Conservation (phyloP, 2,888 invertebrate genomes). For the Lathronympha strigana region DNA sequence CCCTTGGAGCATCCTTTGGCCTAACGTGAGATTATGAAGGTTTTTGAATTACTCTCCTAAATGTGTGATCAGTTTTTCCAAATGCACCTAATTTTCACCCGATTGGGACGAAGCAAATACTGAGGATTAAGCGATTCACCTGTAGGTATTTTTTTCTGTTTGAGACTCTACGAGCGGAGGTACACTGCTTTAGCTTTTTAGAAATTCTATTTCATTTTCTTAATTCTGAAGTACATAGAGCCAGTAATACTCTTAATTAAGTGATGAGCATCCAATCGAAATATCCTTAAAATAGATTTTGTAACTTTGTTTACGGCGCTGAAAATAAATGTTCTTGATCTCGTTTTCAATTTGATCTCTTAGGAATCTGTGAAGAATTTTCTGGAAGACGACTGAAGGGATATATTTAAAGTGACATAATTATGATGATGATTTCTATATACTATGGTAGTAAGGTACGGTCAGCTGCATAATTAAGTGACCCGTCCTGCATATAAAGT, state of each 20-base stretch:
- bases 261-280: neutral
- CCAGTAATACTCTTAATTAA: constrained; percentile 11
- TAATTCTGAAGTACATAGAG: constrained; percentile 9
- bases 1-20: neutral
- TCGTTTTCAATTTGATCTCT: constrained; percentile 31
- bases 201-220: constrained; percentile 12
- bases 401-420: no score
- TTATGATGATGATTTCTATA: neutral
- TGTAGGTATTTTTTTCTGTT: neutral
- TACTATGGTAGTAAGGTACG: neutral
- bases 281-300: constrained; percentile 9
- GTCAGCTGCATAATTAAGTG: neutral
- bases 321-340: constrained; percentile 38
- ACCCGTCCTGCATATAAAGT: no score
- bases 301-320: constrained; percentile 32
- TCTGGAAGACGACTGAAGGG: neutral
- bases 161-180: neutral
- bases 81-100: no score
- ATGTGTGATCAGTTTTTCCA: neutral
- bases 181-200: neutral
- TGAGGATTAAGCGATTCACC: no score
- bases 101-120: no score
- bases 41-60: neutral
- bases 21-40: neutral
- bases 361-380: constrained; percentile 24